These are phyloP conservation scores for Solenopsis fugax DNA, from an alignment of 1,140 invertebrate species.

Conservation along the genomic window DNA sequence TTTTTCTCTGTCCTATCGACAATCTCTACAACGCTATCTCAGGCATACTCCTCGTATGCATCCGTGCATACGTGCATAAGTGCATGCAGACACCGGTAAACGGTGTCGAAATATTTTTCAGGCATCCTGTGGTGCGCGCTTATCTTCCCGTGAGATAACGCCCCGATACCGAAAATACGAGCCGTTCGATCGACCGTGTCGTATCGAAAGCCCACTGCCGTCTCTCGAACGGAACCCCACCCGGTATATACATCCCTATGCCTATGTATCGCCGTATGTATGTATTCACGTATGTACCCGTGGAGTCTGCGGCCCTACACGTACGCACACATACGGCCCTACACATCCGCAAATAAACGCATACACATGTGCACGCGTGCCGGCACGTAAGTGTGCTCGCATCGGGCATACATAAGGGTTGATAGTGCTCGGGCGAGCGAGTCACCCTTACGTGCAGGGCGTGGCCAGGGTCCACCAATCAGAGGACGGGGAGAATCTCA, in stretches of 20 bases:
- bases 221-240: slow-evolving; percentile 69
- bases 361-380: slow-evolving; percentile 56
- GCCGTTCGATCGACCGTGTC: slow-evolving; percentile 76
- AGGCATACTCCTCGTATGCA: neutral
- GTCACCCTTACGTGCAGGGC: slow-evolving; percentile 83
- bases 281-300: slow-evolving; percentile 47
- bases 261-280: slow-evolving; percentile 61
- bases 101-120: slow-evolving; percentile 54
- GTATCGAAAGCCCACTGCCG: slow-evolving; percentile 70
- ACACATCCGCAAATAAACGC: slow-evolving; percentile 10
- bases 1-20: neutral
- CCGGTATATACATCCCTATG: slow-evolving; percentile 76
- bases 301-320: slow-evolving; percentile 30
- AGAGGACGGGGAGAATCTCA: slow-evolving; percentile 76
- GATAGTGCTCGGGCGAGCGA: slow-evolving; percentile 81
- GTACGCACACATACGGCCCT: neutral
- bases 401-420: slow-evolving; percentile 81
- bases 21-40: slow-evolving; percentile 12
- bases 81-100: slow-evolving; percentile 28
- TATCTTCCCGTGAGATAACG: slow-evolving; percentile 65
- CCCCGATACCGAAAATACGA: slow-evolving; percentile 71
- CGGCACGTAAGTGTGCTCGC: slow-evolving; percentile 78
- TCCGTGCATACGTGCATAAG: neutral
- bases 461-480: slow-evolving; percentile 84
- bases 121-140: slow-evolving; percentile 44